A percentile compares a stretch with the other conserved stretches of the same genome.
These are phyloP conservation scores for Allolobophora icterica DNA, from an alignment of 2,888 invertebrate genomes.

Conservation along the genomic window DNA sequence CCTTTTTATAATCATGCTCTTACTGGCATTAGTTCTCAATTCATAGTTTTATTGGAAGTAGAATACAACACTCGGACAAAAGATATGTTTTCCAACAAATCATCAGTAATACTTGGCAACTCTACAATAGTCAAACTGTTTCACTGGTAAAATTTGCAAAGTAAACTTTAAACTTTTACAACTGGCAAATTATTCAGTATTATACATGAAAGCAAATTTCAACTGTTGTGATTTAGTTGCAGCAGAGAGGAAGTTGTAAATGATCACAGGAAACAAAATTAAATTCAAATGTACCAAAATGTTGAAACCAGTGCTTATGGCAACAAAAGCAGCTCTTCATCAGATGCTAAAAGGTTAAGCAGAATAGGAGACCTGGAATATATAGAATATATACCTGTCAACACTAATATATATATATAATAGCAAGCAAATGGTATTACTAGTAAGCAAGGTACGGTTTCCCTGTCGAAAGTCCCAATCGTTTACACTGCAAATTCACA, in stretches of 20 bases:
- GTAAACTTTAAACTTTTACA: neutral
- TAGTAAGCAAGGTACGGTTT: neutral
- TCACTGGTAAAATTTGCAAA: neutral
- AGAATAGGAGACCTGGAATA: neutral
- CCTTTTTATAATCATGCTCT: constrained; percentile 2
- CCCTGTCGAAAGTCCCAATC: neutral
- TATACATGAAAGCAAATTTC: neutral
- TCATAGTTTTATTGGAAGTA: neutral
- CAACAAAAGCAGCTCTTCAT: neutral
- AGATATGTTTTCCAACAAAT: constrained; percentile 3
- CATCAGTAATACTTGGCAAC: neutral
- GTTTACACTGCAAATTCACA: neutral
- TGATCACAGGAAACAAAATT: neutral
- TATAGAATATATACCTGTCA: no score
- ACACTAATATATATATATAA: neutral
- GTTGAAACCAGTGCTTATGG: neutral
- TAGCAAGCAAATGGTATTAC: no score
- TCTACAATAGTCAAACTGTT: neutral
- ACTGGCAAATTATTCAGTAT: neutral
- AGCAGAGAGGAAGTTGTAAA: neutral
- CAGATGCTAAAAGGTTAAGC: neutral
- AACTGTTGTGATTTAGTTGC: neutral
- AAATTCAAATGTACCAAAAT: neutral
- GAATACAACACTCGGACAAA: neutral
- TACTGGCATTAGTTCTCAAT: neutral